These are phyloP conservation scores for Lonchura striata DNA, from an alignment of 2,113 vertebrate species.

Conservation along the genomic window DNA sequence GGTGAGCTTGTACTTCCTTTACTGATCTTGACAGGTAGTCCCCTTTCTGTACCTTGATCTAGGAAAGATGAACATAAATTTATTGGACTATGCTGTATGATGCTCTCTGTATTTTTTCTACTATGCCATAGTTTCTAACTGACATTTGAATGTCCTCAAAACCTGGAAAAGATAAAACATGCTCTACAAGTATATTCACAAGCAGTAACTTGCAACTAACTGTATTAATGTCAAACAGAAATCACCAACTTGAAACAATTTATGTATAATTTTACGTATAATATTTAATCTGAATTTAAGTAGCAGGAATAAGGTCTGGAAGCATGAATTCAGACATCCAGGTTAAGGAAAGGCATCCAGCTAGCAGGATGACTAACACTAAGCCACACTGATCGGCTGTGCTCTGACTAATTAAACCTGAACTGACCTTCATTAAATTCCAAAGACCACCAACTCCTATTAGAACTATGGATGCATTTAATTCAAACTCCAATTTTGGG, in stretches of 20 bases:
- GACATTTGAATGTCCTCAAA: background rate
- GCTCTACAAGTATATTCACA: background rate
- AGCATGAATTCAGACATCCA: background rate
- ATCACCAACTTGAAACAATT: background rate
- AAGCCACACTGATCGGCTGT: background rate
- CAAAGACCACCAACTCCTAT: background rate
- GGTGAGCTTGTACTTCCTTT: conserved; percentile 75
- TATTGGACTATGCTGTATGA: background rate
- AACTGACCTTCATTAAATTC: background rate
- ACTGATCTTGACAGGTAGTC: conserved; percentile 73
- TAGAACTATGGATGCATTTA: background rate
- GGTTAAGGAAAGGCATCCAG: background rate
- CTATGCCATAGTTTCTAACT: background rate
- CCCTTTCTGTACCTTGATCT: conserved; percentile 75
- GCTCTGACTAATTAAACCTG: background rate
- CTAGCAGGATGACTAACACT: background rate
- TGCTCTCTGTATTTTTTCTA: background rate
- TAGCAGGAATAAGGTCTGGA: background rate
- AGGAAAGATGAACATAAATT: background rate
- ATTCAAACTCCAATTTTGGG: background rate
- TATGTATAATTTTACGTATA: background rate
- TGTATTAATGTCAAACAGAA: background rate
- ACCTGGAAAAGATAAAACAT: background rate
- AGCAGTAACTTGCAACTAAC: background rate
- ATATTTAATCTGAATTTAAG: background rate